Evolutionary conservation across 2,113 vertebrate species (phyloP).

Genomic region (Mixornis gularis): DNA sequence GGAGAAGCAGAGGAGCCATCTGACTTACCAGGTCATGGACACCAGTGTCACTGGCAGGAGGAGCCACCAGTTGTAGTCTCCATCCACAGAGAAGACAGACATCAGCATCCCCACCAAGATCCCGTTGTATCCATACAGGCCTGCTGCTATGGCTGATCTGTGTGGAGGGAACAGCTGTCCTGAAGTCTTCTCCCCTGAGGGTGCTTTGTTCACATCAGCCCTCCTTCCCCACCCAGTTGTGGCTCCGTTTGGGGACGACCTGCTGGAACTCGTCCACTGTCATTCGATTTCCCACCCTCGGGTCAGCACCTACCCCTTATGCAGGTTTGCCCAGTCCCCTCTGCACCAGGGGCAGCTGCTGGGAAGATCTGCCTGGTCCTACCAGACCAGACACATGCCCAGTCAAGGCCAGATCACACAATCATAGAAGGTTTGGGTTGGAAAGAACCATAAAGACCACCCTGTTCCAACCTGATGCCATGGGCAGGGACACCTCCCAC

Average conservation of each 20-base stretch:
- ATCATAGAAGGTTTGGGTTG: not conserved
- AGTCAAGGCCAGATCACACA: not conserved
- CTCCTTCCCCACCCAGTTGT: too few relatives aligned
- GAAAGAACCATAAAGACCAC: not conserved
- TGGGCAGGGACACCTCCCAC: too few relatives aligned
- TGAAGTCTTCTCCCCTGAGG: not conserved
- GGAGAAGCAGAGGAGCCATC: not conserved
- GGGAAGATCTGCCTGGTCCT: not conserved
- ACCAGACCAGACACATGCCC: not conserved
- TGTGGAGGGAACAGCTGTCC: not conserved
- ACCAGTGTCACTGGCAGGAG: constrained; percentile 83
- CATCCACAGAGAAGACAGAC: constrained; percentile 85
- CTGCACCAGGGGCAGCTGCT: not conserved
- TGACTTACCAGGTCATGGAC: constrained; percentile 90
- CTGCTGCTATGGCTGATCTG: constrained; percentile 87
- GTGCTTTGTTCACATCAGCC: not conserved
- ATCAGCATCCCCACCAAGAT: constrained; percentile 91
- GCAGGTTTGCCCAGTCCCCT: not conserved
- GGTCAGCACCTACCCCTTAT: not conserved
- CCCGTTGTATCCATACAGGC: constrained; percentile 90
- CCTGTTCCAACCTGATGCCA: not conserved
- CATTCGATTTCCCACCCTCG: accelerated
- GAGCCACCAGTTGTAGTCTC: constrained; percentile 94
- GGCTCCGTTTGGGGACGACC: not conserved
- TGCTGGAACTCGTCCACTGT: accelerated